phyloP scores from a whole-genome alignment of 2,797 vertebrate genomes.

The Psittacula echo region DNA sequence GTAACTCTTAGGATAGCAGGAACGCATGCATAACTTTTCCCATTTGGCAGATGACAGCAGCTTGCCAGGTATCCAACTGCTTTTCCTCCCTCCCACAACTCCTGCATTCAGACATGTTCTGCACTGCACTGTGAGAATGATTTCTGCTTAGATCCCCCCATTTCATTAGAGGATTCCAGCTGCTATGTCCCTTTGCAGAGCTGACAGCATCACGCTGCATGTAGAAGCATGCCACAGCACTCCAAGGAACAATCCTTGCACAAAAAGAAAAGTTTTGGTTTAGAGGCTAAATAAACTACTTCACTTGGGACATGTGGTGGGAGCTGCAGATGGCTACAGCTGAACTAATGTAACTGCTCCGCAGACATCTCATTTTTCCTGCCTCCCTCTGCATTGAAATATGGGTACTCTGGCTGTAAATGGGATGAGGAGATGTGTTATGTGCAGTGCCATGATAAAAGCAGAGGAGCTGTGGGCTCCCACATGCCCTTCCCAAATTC shows the following conservation, averaged over 20 bases:
- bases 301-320: neutral
- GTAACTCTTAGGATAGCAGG: neutral
- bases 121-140: neutral
- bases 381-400: neutral
- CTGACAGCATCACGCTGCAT: neutral
- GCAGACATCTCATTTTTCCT: neutral
- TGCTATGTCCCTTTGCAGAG: neutral
- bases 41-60: neutral
- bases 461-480: neutral
- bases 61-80: neutral
- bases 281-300: neutral
- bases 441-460: neutral
- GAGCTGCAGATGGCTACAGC: neutral
- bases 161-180: neutral
- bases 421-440: neutral
- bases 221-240: accelerated
- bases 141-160: neutral
- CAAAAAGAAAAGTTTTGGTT: neutral
- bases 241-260: neutral
- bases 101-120: neutral
- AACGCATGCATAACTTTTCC: neutral
- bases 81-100: neutral
- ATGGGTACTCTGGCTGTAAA: neutral
- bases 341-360: neutral
- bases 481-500: neutral